These are phyloP conservation scores for Diplodus puntazzo DNA, from an alignment of 2,797 vertebrate species.

Conservation along the genomic window DNA sequence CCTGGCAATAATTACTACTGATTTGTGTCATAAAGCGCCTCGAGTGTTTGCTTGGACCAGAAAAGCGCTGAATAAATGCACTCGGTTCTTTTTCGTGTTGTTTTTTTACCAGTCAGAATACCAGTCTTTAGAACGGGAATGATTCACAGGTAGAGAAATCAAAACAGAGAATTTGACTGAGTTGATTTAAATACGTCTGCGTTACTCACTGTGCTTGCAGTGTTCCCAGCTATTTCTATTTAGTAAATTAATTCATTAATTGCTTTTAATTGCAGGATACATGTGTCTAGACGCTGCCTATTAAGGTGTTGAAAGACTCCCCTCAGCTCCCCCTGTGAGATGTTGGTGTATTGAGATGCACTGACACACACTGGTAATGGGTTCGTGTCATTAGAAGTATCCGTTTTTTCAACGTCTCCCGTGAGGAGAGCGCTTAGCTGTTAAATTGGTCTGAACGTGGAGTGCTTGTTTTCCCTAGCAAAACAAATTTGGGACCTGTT, in stretches of 20 bases:
- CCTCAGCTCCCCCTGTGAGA: slow-evolving; percentile 29
- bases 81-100: no score
- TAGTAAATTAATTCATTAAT: slow-evolving; percentile 36
- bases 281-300: slow-evolving; percentile 34
- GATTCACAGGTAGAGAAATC: not conserved
- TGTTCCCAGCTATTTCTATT: slow-evolving; percentile 27
- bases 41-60: no score
- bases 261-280: slow-evolving; percentile 33
- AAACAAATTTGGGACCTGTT: slow-evolving; percentile 64
- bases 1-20: no score
- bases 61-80: no score
- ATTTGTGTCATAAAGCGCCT: no score
- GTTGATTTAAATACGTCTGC: not conserved
- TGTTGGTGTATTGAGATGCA: slow-evolving; percentile 63
- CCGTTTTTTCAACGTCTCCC: slow-evolving; percentile 54
- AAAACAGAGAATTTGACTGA: not conserved
- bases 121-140: not conserved
- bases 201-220: not conserved
- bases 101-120: not conserved
- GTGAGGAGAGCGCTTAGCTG: slow-evolving; percentile 11
- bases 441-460: slow-evolving; percentile 47
- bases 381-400: slow-evolving; percentile 64
- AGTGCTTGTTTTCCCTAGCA: slow-evolving; percentile 61
- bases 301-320: slow-evolving; percentile 49
- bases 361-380: slow-evolving; percentile 68